Base-by-base conservation (phyloP, 2,888 invertebrate species). In the Hermaeophaga mercurialis region DNA sequence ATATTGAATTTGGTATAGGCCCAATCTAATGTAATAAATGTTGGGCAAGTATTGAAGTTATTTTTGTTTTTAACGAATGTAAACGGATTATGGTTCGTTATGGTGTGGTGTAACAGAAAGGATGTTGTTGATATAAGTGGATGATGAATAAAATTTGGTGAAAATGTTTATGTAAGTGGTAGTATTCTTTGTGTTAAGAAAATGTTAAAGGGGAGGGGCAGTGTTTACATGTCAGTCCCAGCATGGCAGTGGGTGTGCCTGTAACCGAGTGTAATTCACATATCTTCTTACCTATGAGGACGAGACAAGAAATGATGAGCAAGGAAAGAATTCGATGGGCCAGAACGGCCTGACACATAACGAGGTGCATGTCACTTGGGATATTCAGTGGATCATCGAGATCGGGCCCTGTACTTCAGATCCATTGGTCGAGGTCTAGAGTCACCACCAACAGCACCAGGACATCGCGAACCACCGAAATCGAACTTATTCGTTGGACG, bases 191-290 rank as follows among this genome's bases (percentile, higher is more conserved):
- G 75, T 75, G 70, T 67, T 63, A 63, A 50, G 50, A 47, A 61
- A 66, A 54, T 55, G 63, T 65, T 59, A 67, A 69, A 74, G 76
- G 77, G 76, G 77, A 77, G 76, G 77, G 76, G 76, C 76, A 71
- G 68, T 77, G 77, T 77, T 77, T 77, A 77, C 77, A 76, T 76
- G 73, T 71, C 71, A 68, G 65, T 69, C 33, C 33, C 71, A 71
- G 72, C 72, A 69, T 73, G 72, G 66, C 64, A 68, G 75, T 75
- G 77, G 76, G 76, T 75, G 77, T 77, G 77, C 72, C 76, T 44
- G 3, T 24, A 26, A 19, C 6, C 11, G 24, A 24, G 14, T 11
- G 4, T 24, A 9, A 8, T 11, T 19, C 6, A 6, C 2, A 18
- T 43, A 12, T 43, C 61, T 56, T 48, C 70, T 74, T 75, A 77